Evolutionary conservation across 37 sponge, comb jelly and placozoan genomes (phyloP).

Genomic region (Spongilla lacustris): DNA sequence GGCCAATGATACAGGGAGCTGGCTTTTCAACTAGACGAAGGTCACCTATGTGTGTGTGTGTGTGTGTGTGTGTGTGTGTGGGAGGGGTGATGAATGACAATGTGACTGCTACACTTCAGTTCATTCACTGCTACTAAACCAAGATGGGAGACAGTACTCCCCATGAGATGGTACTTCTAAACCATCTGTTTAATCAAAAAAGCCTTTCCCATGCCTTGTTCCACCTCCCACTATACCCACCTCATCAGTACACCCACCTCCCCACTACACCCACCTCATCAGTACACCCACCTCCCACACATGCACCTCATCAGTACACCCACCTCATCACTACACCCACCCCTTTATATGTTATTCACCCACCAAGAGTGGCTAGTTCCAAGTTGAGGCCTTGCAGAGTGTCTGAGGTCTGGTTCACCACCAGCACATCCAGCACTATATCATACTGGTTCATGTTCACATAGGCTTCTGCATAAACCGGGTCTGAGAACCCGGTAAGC

Average conservation of each 20-base stretch:
- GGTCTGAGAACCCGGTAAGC: slow-evolving; percentile 98
- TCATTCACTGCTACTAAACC: neutral
- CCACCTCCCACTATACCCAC: too few species aligned
- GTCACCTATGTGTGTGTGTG: slow-evolving; percentile 68
- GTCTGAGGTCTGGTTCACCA: slow-evolving; percentile 98
- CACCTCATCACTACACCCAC: too few species aligned
- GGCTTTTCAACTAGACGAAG: slow-evolving; percentile 97
- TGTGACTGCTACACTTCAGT: neutral
- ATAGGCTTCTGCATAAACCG: slow-evolving; percentile 99
- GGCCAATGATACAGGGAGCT: slow-evolving; percentile 80
- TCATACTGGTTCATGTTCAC: slow-evolving; percentile 99
- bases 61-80: neutral
- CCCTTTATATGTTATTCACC: too few species aligned
- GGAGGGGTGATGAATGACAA: neutral
- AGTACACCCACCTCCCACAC: too few species aligned
- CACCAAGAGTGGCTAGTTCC: slow-evolving; percentile 97
- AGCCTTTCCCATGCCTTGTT: too few species aligned
- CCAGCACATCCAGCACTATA: slow-evolving; percentile 96
- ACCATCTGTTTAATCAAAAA: too few species aligned
- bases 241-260: neutral
- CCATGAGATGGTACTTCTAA: too few species aligned
- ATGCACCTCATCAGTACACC: too few species aligned
- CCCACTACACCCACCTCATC: neutral
- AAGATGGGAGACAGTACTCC: too few species aligned
- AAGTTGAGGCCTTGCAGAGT: slow-evolving; percentile 94